These are phyloP conservation scores for Riptortus pedestris DNA, from an alignment of 1,140 invertebrate genomes.

Conservation along the genomic window DNA sequence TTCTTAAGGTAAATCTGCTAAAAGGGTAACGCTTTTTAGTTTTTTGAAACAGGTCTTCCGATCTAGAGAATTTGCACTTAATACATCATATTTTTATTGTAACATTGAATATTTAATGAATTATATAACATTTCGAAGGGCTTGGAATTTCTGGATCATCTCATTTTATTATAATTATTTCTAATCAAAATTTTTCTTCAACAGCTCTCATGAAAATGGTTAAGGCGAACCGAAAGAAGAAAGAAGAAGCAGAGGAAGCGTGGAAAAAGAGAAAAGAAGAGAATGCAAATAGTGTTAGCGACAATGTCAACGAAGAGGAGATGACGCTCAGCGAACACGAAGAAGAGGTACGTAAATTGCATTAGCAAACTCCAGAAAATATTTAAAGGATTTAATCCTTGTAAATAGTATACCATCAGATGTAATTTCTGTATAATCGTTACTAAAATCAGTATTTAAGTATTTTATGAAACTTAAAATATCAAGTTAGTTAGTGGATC, in stretches of 20 bases:
- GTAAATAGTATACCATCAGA: too few species aligned
- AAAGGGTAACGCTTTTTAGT: neutral
- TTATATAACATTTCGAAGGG: too few species aligned
- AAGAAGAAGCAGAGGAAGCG: slow-evolving; percentile 7
- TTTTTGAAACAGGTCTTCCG: neutral
- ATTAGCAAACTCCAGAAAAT: neutral
- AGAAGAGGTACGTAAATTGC: neutral
- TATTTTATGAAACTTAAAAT: too few species aligned
- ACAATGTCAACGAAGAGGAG: too few species aligned
- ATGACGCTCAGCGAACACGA: neutral
- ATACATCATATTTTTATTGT: neutral
- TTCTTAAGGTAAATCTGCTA: too few species aligned
- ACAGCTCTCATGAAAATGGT: slow-evolving; percentile 11
- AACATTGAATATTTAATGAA: neutral
- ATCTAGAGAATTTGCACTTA: neutral
- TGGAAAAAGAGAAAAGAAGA: neutral
- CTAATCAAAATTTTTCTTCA: neutral
- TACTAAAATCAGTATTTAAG: too few species aligned
- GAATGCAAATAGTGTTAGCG: neutral
- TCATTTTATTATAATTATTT: neutral
- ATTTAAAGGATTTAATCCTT: neutral
- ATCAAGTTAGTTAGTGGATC: neutral
- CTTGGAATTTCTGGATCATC: too few species aligned
- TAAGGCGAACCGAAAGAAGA: slow-evolving; percentile 1
- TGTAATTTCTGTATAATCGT: too few species aligned